Percentiles rank a stretch among this genome's conserved stretches.
These are phyloP conservation scores for Tragulus kanchil DNA, from an alignment of 2,113 vertebrate species.

Conservation along the genomic window DNA sequence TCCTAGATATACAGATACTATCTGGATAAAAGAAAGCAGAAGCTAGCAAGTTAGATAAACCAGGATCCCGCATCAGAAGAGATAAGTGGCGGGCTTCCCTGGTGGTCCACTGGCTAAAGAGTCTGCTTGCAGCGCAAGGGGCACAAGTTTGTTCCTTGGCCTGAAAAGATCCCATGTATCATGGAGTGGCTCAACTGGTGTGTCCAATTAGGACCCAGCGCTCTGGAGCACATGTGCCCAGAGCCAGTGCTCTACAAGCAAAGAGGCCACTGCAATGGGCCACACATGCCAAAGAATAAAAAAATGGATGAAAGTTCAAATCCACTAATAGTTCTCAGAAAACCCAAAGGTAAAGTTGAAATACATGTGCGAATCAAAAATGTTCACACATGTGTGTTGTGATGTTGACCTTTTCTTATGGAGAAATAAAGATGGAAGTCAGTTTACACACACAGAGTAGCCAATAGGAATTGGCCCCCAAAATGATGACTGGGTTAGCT, in stretches of 20 bases:
- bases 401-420: neutral
- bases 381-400: neutral
- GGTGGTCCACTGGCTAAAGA: too few relatives aligned
- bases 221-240: too few relatives aligned
- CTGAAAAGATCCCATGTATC: too few relatives aligned
- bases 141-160: too few relatives aligned
- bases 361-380: neutral
- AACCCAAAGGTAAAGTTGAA: slow-evolving; percentile 29
- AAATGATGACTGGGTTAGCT: neutral
- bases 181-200: too few relatives aligned
- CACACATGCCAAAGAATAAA: too few relatives aligned
- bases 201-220: too few relatives aligned
- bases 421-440: neutral
- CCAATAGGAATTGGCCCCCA: neutral
- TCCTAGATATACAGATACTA: neutral
- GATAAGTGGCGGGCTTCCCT: neutral
- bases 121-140: too few relatives aligned
- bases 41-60: neutral
- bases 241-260: too few relatives aligned
- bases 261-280: too few relatives aligned
- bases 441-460: neutral
- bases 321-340: slow-evolving; percentile 49
- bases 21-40: neutral
- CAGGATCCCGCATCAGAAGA: neutral
- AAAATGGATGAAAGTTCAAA: too few relatives aligned